phyloP scores from a whole-genome alignment of 2,113 vertebrate species.

The Tachysurus vachellii region DNA sequence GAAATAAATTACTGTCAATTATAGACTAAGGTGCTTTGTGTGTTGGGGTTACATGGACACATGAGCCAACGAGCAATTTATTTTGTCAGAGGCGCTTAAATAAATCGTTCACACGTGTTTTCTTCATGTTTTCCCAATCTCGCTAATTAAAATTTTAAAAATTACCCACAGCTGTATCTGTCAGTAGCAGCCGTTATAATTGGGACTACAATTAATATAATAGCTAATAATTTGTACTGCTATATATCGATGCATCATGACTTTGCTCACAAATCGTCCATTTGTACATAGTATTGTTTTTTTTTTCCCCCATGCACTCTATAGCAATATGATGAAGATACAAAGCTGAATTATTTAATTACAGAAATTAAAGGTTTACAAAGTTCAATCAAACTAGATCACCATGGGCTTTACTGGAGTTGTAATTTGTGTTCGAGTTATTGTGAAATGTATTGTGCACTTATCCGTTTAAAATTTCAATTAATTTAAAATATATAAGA shows the following conservation, averaged over 20 bases:
- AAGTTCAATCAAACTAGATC: not conserved
- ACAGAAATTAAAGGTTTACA: not conserved
- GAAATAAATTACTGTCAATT: slow-evolving; percentile 41
- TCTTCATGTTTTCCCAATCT: not conserved
- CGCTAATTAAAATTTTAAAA: not conserved
- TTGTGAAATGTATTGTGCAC: not conserved
- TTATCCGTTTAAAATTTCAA: not conserved
- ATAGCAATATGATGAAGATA: not conserved
- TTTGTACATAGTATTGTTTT: not conserved
- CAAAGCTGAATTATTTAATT: not conserved
- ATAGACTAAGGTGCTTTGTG: slow-evolving; percentile 20
- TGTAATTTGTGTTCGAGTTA: not conserved
- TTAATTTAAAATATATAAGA: not conserved
- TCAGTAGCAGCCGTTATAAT: slow-evolving; percentile 12
- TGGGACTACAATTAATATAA: slow-evolving; percentile 34
- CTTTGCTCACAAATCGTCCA: not conserved
- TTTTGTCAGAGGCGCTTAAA: not conserved
- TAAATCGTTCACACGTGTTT: not conserved
- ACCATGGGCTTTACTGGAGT: not conserved
- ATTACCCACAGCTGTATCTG: slow-evolving; percentile 19
- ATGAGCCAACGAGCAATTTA: not conserved
- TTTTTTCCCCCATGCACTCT: not conserved
- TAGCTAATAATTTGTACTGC: slow-evolving; percentile 25
- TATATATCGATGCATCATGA: not conserved
- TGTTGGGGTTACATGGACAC: slow-evolving; percentile 18